phyloP scores from a whole-genome alignment of 2,797 vertebrate genomes.

The Mycteria americana region DNA sequence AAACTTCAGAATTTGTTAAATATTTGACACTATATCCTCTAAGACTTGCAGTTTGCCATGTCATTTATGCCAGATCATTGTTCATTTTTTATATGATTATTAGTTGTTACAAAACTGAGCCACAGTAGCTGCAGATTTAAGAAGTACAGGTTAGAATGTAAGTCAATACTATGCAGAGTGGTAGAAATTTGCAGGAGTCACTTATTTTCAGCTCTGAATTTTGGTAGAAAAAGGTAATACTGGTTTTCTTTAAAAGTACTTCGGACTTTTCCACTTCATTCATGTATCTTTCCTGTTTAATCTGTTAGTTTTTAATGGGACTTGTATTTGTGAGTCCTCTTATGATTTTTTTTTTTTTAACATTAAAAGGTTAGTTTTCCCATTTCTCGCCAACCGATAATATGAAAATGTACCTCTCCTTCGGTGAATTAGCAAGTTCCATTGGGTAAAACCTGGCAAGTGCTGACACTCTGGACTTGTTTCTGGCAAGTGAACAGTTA shows the following conservation, averaged over 20 bases:
- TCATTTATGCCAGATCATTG: background rate
- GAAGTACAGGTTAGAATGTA: background rate
- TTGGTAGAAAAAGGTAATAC: background rate
- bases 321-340: background rate
- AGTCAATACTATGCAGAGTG: background rate
- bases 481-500: background rate
- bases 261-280: background rate
- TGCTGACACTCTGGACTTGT: background rate
- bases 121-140: background rate
- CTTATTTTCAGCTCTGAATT: background rate
- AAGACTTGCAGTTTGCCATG: background rate
- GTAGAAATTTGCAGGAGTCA: background rate
- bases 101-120: background rate
- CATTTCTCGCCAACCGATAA: background rate
- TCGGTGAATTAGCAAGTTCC: background rate
- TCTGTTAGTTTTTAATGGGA: background rate
- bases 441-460: background rate
- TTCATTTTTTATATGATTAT: background rate
- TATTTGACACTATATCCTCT: background rate
- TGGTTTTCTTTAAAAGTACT: background rate
- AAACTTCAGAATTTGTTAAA: background rate
- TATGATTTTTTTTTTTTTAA: background rate
- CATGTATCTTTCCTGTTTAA: background rate
- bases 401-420: background rate
- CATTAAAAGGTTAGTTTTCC: background rate